Evolutionary conservation across 2,888 invertebrate species (phyloP).

Genomic region (Anodontia alba): DNA sequence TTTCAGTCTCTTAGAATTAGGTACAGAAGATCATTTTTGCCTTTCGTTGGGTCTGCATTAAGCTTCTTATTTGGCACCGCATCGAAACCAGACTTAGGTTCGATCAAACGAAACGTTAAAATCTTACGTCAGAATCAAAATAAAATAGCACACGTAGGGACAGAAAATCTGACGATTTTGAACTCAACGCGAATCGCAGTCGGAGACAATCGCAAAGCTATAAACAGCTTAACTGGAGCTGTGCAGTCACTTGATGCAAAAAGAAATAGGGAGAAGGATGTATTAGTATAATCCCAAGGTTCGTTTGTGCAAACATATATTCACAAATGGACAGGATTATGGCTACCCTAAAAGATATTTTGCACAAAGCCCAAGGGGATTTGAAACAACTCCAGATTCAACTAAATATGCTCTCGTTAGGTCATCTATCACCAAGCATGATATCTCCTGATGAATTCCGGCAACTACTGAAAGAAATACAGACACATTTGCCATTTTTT

Average conservation of each 20-base stretch:
- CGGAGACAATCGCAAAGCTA: conserved; percentile 10
- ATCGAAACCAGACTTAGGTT: conserved; percentile 22
- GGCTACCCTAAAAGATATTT: too few species aligned
- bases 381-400: too few species aligned
- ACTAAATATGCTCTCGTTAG: too few species aligned
- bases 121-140: conserved; percentile 29
- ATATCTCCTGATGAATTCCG: too few species aligned
- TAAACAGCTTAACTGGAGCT: conserved; percentile 12
- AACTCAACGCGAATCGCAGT: conserved; percentile 27
- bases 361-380: too few species aligned
- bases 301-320: conserved; percentile 26
- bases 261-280: not conserved
- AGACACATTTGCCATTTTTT: too few species aligned
- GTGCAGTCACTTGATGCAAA: conserved; percentile 12
- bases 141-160: conserved; percentile 27
- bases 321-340: too few species aligned
- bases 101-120: conserved; percentile 22
- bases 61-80: conserved; percentile 36
- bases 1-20: not conserved
- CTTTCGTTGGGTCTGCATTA: conserved; percentile 27
- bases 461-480: too few species aligned
- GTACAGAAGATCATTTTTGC: conserved; percentile 23
- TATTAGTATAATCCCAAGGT: not conserved
- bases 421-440: too few species aligned
- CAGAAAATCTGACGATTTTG: conserved; percentile 17